These are phyloP conservation scores for Dione vanillae DNA, from an alignment of 2,888 invertebrate species.

Conservation along the genomic window DNA sequence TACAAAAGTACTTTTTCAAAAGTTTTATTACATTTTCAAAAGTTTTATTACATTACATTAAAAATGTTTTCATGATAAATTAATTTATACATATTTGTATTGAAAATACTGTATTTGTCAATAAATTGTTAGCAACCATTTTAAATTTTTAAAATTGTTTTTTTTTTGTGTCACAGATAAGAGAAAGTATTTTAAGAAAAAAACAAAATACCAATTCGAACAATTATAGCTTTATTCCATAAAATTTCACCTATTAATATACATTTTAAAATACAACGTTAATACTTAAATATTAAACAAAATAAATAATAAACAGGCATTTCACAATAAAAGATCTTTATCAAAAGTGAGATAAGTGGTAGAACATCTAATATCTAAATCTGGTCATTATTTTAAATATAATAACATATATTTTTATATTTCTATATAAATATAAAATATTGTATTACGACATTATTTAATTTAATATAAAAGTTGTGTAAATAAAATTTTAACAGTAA, in stretches of 20 bases:
- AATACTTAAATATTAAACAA: slow-evolving; percentile 19
- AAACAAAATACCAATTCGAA: not conserved
- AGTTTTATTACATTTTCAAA: no score
- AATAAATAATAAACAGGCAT: not conserved
- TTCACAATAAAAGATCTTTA: slow-evolving; percentile 10
- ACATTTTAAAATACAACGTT: slow-evolving; percentile 29
- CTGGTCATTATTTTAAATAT: not conserved
- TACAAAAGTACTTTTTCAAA: no score
- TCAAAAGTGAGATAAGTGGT: slow-evolving; percentile 16
- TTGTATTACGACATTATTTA: no score
- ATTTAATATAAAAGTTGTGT: no score
- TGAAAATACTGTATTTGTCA: no score
- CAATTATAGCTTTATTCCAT: slow-evolving; percentile 14
- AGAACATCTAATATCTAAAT: not conserved
- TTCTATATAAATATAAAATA: not conserved
- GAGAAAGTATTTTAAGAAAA: not conserved
- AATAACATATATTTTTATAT: not conserved
- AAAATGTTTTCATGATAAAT: no score
- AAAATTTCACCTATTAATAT: slow-evolving; percentile 21
- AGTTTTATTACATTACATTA: no score
- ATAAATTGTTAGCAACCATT: no score
- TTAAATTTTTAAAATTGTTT: no score
- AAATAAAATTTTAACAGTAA: no score
- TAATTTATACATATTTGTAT: no score
- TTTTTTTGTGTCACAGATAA: no score